Percentiles rank a stretch among this genome's conserved stretches.
phyloP scores from a whole-genome alignment of 2,888 invertebrate genomes.

The Didymodactylos carnosus region DNA sequence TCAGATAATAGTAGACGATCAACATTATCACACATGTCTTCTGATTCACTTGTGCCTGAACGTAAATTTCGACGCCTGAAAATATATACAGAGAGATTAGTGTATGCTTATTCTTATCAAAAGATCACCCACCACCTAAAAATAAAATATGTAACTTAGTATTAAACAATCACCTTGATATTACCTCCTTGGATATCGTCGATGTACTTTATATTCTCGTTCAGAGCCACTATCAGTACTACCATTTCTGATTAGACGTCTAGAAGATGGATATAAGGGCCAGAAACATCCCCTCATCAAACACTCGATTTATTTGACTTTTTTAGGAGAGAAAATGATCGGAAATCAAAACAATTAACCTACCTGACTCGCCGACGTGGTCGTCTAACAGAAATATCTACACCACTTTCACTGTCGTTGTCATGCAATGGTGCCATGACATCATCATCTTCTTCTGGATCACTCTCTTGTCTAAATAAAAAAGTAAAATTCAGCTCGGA shows the following conservation, averaged over 20 bases:
- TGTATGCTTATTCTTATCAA: too few relatives aligned
- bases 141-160: neutral
- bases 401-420: neutral
- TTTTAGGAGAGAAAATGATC: too few relatives aligned
- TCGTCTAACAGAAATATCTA: neutral
- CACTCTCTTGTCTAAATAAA: neutral
- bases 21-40: neutral
- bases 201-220: neutral
- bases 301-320: too few relatives aligned
- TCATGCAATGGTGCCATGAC: slow-evolving; percentile 1
- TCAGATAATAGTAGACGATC: neutral
- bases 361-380: too few relatives aligned
- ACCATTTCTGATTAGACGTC: too few relatives aligned
- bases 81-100: neutral
- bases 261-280: too few relatives aligned
- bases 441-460: slow-evolving; percentile 4
- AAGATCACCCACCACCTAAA: neutral
- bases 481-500: too few relatives aligned
- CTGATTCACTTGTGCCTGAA: neutral
- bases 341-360: too few relatives aligned
- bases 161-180: neutral
- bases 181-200: neutral
- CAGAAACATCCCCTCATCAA: too few relatives aligned
- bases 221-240: neutral
- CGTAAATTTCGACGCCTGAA: neutral